These are phyloP conservation scores for Misgurnus anguillicaudatus DNA, from an alignment of 2,113 vertebrate genomes.

Conservation along the genomic window DNA sequence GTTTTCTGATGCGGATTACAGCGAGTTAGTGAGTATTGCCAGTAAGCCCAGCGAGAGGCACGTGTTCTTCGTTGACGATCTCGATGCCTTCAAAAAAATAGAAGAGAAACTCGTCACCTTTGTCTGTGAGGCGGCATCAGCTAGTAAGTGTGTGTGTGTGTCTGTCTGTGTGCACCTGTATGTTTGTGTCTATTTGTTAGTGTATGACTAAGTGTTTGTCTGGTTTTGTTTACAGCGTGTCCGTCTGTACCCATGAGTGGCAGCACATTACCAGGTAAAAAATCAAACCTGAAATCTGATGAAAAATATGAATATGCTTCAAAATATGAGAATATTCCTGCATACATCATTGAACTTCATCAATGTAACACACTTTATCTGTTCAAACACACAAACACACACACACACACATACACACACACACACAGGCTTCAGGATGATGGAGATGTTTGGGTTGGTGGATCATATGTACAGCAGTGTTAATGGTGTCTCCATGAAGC, in stretches of 20 bases:
- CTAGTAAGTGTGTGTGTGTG: constrained; percentile 79
- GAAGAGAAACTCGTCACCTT: constrained; percentile 97
- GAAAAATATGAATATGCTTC: no score
- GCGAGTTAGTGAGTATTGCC: constrained; percentile 92
- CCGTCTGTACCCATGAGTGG: constrained; percentile 87
- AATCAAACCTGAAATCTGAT: no score
- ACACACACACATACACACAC: background rate
- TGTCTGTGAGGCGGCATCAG: constrained; percentile 94
- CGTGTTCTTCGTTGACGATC: constrained; percentile 97
- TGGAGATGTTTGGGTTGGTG: constrained; percentile 94
- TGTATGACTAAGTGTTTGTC: background rate
- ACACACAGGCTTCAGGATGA: constrained; percentile 92
- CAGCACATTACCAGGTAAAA: constrained; percentile 83
- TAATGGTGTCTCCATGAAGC: constrained; percentile 91
- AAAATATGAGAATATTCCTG: no score
- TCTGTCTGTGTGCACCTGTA: background rate
- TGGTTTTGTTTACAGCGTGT: constrained; percentile 79
- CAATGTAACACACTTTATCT: background rate
- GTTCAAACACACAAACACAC: background rate
- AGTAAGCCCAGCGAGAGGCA: constrained; percentile 92
- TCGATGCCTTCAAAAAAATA: constrained; percentile 94
- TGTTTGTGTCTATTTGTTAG: background rate
- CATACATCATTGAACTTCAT: background rate
- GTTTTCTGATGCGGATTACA: constrained; percentile 94
- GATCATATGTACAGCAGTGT: constrained; percentile 85